Evolutionary conservation across 37 sponge, comb jelly and placozoan species (phyloP), one percentile per base, ranked within the genome.

Genomic region (Chondrosia reniformis): DNA sequence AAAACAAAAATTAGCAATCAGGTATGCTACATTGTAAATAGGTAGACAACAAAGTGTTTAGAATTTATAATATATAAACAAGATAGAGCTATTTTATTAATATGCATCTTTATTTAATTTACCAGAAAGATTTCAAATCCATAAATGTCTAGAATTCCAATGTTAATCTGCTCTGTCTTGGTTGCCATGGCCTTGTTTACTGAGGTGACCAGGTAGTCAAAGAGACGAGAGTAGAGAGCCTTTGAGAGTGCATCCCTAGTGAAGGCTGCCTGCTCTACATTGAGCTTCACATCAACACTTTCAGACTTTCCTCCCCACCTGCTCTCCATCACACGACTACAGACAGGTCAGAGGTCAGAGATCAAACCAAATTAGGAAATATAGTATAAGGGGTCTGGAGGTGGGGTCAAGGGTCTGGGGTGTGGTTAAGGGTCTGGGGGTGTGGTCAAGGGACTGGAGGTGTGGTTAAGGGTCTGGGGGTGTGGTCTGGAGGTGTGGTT

Each of bases 121-220:
- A 97, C 97, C 84, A 85, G 86, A 46, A 97, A 97, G 33, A 97
- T 97, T 61, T 97, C 97, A 87, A 97, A 97, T 24, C 97, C 97
- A 66, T 97, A 97, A 73, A 97, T 97, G 56, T 97, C 97, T 57
- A 97, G 67, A 0, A 97, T 88, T 27, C 97, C 97, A 74, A 97
- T 87, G 24, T 77, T 86, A 21, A 90, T 75, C 33, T 91, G 87
- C 24, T 84, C 79, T 24, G 33, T 46, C 19, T 83, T 82, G 83
- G 88, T 97, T 55, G 85, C 80, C 92, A 97, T 94, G 22, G 97
- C 97, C 41, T 71, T 78, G 74, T 97, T 97, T 10, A 97, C 79
- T 6, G 89, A 92, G 86, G 87, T 73, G 0, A 97, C 97, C 6
- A 97, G 84, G 86, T 78, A 97, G 80, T 97, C 94, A 76, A 97